Base-by-base conservation (phyloP, 1,140 invertebrate genomes). In the Drosophila dunni region DNA sequence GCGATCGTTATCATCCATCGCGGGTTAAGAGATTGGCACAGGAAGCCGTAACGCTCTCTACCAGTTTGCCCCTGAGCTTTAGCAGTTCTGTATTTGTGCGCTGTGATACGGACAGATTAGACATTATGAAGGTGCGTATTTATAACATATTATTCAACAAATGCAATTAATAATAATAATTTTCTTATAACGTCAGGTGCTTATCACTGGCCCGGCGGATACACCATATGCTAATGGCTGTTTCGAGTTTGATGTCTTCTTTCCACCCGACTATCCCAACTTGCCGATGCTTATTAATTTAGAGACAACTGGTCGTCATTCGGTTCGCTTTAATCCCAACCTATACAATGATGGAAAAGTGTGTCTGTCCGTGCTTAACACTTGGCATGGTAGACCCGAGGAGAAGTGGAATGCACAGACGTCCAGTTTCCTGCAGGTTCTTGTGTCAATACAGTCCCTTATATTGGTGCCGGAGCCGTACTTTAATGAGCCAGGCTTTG, bases 371-470 rank as follows among this genome's bases (percentile, higher is more conserved):
- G 97, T 99, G 66, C 93, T 99, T 20, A 99, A 99, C 92, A 99
- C 98, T 0, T 99, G 98, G 98, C 98, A 99, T 93, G 98, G 98
- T 5, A 94, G 98, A 66, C 98, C 98, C n/a, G 98, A 99, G 93
- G 98, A 99, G 92, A 98, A 99, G 93, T 99, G 98, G 98, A 99
- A 98, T 93, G 96, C 98, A 45, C 97, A 98, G 91, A 98, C 98
- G 0, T 99, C 98, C 50, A 99, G 97, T 93, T 98, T 99, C 91
- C 94, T 99, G 57, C 98, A 99, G 94, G 97, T 99, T 42, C 94
- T 99, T 80, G 97, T 99, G 10, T 98, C 98, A 38, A 99, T 99
- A 86, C 98, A 99, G 93, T 98, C 97, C 17, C 93, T 99, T 69
- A 99, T 99, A 90, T 93, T 99, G 71, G 98, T 99, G 11, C 96